Evolutionary conservation across 1,140 invertebrate species (phyloP).

Genomic region (Cherax destructor): DNA sequence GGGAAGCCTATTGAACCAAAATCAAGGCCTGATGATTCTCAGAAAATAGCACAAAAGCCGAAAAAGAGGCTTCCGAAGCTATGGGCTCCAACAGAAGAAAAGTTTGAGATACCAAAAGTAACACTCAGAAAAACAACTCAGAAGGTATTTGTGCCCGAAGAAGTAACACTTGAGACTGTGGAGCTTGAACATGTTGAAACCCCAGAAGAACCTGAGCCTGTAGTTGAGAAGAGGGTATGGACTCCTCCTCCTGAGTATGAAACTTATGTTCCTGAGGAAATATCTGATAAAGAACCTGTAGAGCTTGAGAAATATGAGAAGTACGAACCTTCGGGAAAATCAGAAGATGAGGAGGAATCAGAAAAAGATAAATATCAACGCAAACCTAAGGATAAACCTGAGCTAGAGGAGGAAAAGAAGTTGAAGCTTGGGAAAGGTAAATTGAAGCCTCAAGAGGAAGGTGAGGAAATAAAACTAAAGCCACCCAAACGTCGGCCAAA

Average conservation of each 20-base stretch:
- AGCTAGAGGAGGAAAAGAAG: slow-evolving; percentile 45
- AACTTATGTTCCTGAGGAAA: slow-evolving; percentile 56
- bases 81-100: slow-evolving; percentile 65
- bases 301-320: slow-evolving; percentile 49
- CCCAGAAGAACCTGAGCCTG: slow-evolving; percentile 47
- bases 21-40: not conserved
- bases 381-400: slow-evolving; percentile 51
- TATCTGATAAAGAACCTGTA: slow-evolving; percentile 54
- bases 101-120: slow-evolving; percentile 28
- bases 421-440: slow-evolving; percentile 50
- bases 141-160: slow-evolving; percentile 56
- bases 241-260: slow-evolving; percentile 62
- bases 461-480: slow-evolving; percentile 43
- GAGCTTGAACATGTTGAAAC: slow-evolving; percentile 59
- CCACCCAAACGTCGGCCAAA: slow-evolving; percentile 40
- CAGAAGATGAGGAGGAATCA: slow-evolving; percentile 42
- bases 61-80: slow-evolving; percentile 26
- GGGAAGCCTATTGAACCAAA: slow-evolving; percentile 11
- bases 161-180: slow-evolving; percentile 55
- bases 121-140: slow-evolving; percentile 42
- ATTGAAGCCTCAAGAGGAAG: slow-evolving; percentile 41
- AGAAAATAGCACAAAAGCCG: slow-evolving; percentile 13
- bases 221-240: slow-evolving; percentile 47
- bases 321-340: slow-evolving; percentile 4
- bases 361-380: slow-evolving; percentile 43